phyloP scores from a whole-genome alignment of 2,797 vertebrate genomes.

The Sebastes minor region DNA sequence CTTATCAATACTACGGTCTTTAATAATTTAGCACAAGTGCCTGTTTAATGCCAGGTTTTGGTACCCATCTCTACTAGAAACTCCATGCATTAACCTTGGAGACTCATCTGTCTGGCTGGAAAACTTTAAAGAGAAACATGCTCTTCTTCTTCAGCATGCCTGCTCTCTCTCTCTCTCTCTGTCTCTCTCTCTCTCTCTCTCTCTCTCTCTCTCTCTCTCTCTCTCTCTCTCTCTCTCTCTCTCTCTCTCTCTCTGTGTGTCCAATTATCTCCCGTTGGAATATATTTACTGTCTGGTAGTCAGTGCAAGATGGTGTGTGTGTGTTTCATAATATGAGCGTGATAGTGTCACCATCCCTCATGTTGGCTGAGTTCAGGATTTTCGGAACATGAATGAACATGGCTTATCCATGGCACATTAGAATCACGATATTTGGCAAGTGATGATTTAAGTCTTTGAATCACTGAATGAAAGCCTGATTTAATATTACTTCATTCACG shows the following conservation, averaged over 20 bases:
- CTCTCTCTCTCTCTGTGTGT: not conserved
- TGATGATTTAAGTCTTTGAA: not conserved
- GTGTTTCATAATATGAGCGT: not conserved
- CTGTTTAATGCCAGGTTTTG: too few species aligned
- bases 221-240: too few species aligned
- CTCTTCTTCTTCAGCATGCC: not conserved
- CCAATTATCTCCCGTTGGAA: conserved; percentile 21
- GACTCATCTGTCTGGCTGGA: conserved; percentile 3
- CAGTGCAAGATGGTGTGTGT: not conserved
- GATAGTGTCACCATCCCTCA: not conserved
- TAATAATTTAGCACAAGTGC: too few species aligned
- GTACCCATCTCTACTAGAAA: not conserved
- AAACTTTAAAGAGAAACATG: not conserved
- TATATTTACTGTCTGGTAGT: not conserved
- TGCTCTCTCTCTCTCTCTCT: not conserved
- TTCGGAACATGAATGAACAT: not conserved
- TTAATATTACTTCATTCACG: not conserved
- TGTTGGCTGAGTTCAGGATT: conserved; percentile 2
- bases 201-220: too few species aligned
- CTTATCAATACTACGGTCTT: too few species aligned
- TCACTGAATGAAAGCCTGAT: not conserved
- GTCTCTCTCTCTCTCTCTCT: not conserved
- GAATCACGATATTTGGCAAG: not conserved
- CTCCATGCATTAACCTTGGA: not conserved
- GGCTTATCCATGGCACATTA: not conserved